Conservation (phyloP, 2,113 vertebrate genomes). For the Isurus oxyrinchus region DNA sequence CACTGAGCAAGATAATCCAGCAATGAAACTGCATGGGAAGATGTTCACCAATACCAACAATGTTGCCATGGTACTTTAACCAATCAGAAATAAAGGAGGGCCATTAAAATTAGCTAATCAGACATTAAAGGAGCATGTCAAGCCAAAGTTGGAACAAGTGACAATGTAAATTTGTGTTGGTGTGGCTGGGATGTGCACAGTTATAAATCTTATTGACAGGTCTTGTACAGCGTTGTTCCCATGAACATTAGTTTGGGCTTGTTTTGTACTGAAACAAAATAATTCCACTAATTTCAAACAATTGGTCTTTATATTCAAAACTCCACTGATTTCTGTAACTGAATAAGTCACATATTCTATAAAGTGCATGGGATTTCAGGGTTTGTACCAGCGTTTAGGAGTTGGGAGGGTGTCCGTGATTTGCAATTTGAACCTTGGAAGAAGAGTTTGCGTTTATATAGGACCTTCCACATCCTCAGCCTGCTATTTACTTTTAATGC, state of each 20-base stretch:
- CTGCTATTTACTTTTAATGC: neutral
- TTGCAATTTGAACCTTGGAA: neutral
- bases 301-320: neutral
- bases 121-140: neutral
- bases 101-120: neutral
- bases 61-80: neutral
- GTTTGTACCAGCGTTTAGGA: neutral
- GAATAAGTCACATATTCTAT: neutral
- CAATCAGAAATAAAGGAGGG: neutral
- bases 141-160: neutral
- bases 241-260: neutral
- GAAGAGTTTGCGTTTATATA: neutral
- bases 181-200: neutral
- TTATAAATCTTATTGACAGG: neutral
- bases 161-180: neutral
- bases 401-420: neutral
- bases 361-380: neutral
- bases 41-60: neutral
- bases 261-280: neutral
- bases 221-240: neutral
- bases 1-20: neutral
- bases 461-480: neutral
- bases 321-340: no score
- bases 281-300: neutral
- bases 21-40: neutral